These are phyloP conservation scores for Polypedilum pembai DNA, from an alignment of 1,140 invertebrate species.

Conservation along the genomic window DNA sequence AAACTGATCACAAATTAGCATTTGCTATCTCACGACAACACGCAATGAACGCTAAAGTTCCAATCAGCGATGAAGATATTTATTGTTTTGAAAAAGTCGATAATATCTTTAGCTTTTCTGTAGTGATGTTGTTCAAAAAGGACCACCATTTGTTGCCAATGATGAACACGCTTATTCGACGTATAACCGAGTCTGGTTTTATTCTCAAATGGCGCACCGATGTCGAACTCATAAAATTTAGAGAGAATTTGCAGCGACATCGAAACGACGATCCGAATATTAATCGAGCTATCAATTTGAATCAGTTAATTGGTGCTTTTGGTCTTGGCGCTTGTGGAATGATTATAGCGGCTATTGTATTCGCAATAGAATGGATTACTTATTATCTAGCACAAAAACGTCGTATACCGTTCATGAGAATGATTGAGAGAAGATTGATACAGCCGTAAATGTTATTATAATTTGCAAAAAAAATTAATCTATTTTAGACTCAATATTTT, in stretches of 20 bases:
- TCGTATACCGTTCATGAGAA: background rate
- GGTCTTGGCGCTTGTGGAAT: background rate
- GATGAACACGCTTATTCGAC: slow-evolving; percentile 17
- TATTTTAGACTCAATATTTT: too few relatives aligned
- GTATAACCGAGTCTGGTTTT: slow-evolving; percentile 27
- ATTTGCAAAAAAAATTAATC: too few relatives aligned
- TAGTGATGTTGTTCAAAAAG: slow-evolving; percentile 27
- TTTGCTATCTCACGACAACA: slow-evolving; percentile 22
- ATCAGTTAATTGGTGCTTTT: background rate
- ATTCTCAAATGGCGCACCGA: slow-evolving; percentile 12
- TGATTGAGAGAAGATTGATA: background rate
- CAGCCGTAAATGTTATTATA: background rate
- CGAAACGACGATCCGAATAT: background rate
- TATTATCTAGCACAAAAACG: slow-evolving; percentile 10
- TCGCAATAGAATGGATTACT: background rate
- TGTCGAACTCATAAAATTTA: background rate
- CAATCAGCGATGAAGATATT: background rate
- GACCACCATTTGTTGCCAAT: slow-evolving; percentile 29
- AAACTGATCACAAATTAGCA: slow-evolving; percentile 20
- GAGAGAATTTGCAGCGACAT: background rate
- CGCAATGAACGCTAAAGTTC: slow-evolving; percentile 28
- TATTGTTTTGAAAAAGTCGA: slow-evolving; percentile 29
- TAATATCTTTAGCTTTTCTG: slow-evolving; percentile 30
- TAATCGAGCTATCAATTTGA: background rate
- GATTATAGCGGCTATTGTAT: background rate